Base-by-base conservation (phyloP, 1,140 invertebrate genomes). In the Macrocentrus cingulum region DNA sequence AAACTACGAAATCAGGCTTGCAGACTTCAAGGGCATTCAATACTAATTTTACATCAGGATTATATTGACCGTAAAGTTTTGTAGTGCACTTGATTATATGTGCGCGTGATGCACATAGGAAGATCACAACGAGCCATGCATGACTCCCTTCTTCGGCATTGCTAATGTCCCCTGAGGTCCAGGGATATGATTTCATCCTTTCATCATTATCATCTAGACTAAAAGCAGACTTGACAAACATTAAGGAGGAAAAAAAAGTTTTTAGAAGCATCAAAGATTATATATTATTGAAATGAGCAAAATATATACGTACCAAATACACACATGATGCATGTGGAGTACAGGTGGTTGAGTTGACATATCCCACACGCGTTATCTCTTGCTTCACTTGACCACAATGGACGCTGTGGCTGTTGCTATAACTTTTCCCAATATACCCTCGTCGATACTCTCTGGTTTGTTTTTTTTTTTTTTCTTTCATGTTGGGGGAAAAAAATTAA, bases 21-120 rank as follows among this genome's bases (percentile, higher is more conserved):
- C n/a, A n/a, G n/a, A n/a, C n/a, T n/a, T n/a, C n/a, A n/a, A n/a
- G n/a, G n/a, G n/a, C n/a, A 72, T 71, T 69, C 67, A 62, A 68
- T 63, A 65, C 66, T 72, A 74, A 74, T 74, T 74, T 56, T 37
- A 69, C 67, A 72, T 69, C 61, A 60, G 61, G 57, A 68, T 67
- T 70, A 70, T 69, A 74, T 74, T 71, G 66, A 71, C 68, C 67
- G 63, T 74, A 65, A 67, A 68, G 61, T 66, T 39, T 15, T 39
- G 36, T 39, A 39, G 2, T 13, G 11, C 15, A 15, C 13, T 4
- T 68, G 60, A 54, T 55, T 48, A 63, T 57, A 61, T 52, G 62
- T 48, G 60, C 50, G 39, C 18, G 25, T 49, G 22, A 23, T 39
- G 13, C 0, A 39, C 13, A 64, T 66, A 66, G 65, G 29, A 54